Conservation (phyloP, 2,888 invertebrate species). For the Rhagonycha lutea region DNA sequence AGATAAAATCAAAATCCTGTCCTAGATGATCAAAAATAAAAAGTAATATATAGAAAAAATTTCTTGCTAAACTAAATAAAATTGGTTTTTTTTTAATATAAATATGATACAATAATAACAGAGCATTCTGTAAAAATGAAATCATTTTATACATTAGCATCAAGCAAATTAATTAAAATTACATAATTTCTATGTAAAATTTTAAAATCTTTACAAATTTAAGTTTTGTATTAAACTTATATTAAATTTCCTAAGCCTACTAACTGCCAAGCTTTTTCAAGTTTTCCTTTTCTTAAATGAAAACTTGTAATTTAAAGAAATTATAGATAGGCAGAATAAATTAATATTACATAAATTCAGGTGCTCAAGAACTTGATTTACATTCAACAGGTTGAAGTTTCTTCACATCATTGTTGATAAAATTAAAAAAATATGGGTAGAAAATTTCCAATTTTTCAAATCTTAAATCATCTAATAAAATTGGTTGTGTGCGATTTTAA, state of each 20-base stretch:
- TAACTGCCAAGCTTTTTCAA: neutral
- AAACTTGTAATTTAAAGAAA: neutral
- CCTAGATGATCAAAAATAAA: too few relatives aligned
- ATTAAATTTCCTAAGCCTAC: neutral
- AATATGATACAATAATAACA: neutral
- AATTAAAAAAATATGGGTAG: too few relatives aligned
- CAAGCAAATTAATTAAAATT: neutral
- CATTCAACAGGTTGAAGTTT: neutral
- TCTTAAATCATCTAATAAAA: too few relatives aligned
- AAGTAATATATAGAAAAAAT: too few relatives aligned
- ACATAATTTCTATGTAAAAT: neutral
- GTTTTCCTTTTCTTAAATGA: neutral
- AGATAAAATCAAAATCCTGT: too few relatives aligned
- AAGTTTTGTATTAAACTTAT: neutral
- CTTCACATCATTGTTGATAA: neutral
- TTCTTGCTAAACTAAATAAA: neutral
- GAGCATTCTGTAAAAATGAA: neutral
- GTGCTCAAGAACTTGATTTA: neutral
- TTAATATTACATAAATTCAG: neutral
- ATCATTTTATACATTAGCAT: neutral
- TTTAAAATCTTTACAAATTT: neutral
- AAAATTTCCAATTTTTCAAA: too few relatives aligned
- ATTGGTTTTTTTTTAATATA: neutral
- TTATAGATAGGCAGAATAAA: neutral
- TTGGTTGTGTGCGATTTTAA: neutral